These are phyloP conservation scores for Bombus difficillimus DNA, from an alignment of 1,140 invertebrate species.

Conservation along the genomic window DNA sequence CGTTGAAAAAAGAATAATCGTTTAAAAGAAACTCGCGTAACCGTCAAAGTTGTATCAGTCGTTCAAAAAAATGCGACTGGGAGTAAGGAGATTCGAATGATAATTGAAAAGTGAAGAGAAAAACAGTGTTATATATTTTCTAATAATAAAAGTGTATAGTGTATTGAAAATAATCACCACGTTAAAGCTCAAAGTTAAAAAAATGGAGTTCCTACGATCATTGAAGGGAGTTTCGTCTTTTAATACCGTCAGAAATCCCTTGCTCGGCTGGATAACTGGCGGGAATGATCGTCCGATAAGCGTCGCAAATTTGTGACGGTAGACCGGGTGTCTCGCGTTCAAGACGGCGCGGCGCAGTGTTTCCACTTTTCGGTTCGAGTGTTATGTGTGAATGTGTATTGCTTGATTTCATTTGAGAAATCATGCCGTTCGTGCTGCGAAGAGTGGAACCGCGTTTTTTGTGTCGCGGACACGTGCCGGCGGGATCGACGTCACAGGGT, in stretches of 20 bases:
- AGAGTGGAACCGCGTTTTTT: constrained; percentile 80
- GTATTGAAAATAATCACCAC: not conserved
- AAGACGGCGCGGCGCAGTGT: not conserved
- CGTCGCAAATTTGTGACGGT: constrained; percentile 34
- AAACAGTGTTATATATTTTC: constrained; percentile 7
- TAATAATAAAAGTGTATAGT: constrained; percentile 30
- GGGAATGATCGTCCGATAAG: not conserved
- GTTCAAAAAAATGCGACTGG: not conserved
- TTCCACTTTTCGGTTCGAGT: not conserved
- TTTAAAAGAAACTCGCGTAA: not conserved
- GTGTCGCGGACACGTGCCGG: constrained; percentile 80
- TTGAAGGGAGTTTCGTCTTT: too few species aligned
- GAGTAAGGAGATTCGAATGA: not conserved
- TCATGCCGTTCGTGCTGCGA: constrained; percentile 81
- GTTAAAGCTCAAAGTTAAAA: not conserved
- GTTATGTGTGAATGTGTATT: constrained; percentile 37
- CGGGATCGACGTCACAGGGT: constrained; percentile 72
- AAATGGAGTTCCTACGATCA: not conserved
- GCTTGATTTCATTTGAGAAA: constrained; percentile 34
- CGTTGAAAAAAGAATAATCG: too few species aligned
- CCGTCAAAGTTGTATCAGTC: not conserved
- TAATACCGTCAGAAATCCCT: not conserved
- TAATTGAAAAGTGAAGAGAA: not conserved
- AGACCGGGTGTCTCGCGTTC: constrained; percentile 31
- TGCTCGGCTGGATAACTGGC: not conserved